Evolutionary conservation across 2,797 vertebrate species (phyloP).

Genomic region (Tenualosa thibaudeaui): DNA sequence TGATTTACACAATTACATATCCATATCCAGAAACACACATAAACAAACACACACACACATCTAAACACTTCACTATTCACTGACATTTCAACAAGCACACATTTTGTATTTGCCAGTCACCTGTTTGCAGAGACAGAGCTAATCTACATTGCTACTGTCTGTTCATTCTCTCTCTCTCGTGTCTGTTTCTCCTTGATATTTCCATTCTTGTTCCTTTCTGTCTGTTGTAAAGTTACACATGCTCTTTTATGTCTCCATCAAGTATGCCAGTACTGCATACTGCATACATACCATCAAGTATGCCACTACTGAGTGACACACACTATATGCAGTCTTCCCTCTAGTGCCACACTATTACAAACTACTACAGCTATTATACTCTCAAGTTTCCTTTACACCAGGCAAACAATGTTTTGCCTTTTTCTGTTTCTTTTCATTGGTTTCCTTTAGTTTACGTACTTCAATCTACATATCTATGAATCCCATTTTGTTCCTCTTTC

Average conservation of each 20-base stretch:
- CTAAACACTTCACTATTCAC: conserved; percentile 12
- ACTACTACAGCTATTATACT: not conserved
- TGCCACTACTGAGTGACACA: not conserved
- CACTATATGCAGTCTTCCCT: not conserved
- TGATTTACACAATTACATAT: conserved; percentile 47
- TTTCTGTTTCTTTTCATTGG: not conserved
- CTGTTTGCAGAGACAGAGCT: conserved; percentile 34
- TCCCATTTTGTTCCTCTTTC: not conserved
- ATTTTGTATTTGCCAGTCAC: conserved; percentile 46
- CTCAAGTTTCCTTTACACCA: not conserved
- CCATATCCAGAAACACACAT: conserved; percentile 49
- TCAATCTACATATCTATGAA: not conserved
- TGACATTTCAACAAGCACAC: conserved; percentile 6
- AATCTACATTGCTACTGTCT: not conserved
- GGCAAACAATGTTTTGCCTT: not conserved
- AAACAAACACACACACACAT: conserved; percentile 27
- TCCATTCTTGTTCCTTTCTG: not conserved
- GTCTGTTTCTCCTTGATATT: not conserved
- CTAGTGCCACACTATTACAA: not conserved
- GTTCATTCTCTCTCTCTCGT: not conserved
- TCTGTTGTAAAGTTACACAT: not conserved
- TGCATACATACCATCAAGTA: no score
- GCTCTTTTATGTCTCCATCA: not conserved
- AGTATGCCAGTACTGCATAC: no score
- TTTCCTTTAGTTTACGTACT: not conserved